Evolutionary conservation across 2,113 vertebrate genomes (phyloP).

Genomic region (Cyprinodon variegatus): DNA sequence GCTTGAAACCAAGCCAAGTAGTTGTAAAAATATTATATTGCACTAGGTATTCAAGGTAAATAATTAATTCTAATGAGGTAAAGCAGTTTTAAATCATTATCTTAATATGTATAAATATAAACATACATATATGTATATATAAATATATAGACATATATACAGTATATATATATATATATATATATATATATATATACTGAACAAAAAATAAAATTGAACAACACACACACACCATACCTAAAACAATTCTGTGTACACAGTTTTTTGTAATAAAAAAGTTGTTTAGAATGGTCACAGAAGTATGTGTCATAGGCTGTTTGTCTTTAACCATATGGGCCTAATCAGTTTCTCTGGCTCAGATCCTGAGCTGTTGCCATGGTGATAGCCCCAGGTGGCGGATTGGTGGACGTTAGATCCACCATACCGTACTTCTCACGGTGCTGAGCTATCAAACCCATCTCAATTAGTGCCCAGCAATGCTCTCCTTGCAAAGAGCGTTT

Average conservation of each 20-base stretch:
- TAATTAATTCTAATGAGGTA: not conserved
- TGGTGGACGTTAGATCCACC: constrained; percentile 24
- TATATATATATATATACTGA: not conserved
- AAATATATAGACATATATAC: too few species aligned
- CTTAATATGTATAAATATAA: not conserved
- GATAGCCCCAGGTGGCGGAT: constrained; percentile 37
- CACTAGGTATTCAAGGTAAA: not conserved
- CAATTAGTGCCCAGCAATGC: constrained; percentile 59
- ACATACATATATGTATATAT: too few species aligned
- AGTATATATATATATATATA: too few species aligned
- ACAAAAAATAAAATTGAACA: not conserved
- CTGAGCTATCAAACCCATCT: constrained; percentile 37
- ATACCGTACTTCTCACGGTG: constrained; percentile 40
- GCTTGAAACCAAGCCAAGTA: not conserved
- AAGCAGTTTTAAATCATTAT: not conserved
- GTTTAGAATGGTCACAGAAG: constrained; percentile 1
- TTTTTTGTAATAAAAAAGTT: not conserved
- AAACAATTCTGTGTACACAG: not conserved
- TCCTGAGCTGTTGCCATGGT: constrained; percentile 51
- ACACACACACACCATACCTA: not conserved
- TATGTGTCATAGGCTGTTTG: constrained; percentile 14
- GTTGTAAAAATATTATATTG: not conserved
- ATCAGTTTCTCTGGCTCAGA: constrained; percentile 27
- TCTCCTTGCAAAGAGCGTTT: constrained; percentile 38
- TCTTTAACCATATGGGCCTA: constrained; percentile 38